A percentile compares a stretch with the other conserved stretches of the same genome.
phyloP scores from a whole-genome alignment of 2,113 vertebrate species.

The Atrichornis clamosus region DNA sequence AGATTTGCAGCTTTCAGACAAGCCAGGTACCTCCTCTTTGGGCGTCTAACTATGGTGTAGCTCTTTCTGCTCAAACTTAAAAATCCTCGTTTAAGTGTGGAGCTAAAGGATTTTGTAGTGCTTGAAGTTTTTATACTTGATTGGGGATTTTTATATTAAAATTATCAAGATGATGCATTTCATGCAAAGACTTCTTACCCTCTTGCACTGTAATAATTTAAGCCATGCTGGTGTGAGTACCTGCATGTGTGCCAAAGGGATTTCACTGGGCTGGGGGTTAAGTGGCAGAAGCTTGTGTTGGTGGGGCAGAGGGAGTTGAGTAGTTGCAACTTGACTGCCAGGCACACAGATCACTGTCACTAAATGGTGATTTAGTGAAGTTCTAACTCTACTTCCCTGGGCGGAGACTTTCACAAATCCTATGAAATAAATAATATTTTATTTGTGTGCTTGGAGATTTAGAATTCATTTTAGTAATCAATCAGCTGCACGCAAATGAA shows the following conservation, averaged over 20 bases:
- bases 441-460: not conserved
- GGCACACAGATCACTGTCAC: not conserved
- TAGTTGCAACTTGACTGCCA: rapidly evolving
- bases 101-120: not conserved
- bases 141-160: not conserved
- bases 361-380: not conserved
- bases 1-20: not conserved
- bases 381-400: not conserved
- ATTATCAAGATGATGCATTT: not conserved
- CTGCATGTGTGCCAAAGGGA: not conserved
- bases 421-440: not conserved
- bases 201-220: not conserved
- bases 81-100: not conserved
- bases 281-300: not conserved
- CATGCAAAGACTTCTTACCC: not conserved
- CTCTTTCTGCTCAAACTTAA: not conserved
- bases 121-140: not conserved
- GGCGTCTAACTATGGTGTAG: not conserved
- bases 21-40: not conserved
- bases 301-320: not conserved
- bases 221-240: not conserved
- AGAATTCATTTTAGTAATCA: not conserved
- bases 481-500: not conserved
- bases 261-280: not conserved
- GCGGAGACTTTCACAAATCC: not conserved